phyloP scores from a whole-genome alignment of 35 echinoderm and acorn worm genomes.

The Acanthaster planci region DNA sequence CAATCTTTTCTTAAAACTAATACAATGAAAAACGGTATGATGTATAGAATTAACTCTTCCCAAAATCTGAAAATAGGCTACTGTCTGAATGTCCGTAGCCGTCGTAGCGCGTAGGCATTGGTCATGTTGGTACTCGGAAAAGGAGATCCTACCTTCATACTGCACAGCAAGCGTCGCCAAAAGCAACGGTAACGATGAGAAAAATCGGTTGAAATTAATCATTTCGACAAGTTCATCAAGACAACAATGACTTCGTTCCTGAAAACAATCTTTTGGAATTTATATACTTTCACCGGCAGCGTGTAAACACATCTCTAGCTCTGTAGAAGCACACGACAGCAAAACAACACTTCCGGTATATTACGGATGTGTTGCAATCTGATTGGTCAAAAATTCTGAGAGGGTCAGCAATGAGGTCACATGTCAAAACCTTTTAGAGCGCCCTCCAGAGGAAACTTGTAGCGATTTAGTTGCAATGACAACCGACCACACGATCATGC shows the following conservation, averaged over 20 bases:
- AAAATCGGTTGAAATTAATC: slow-evolving; percentile 82
- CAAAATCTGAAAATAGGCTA: too few species aligned
- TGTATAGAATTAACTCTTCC: too few species aligned
- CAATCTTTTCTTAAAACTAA: too few species aligned
- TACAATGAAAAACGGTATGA: too few species aligned
- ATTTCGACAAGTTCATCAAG: slow-evolving; percentile 35
- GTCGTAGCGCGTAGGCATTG: too few species aligned
- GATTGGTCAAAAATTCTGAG: slow-evolving; percentile 42
- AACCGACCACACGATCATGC: background rate
- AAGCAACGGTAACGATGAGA: slow-evolving; percentile 68
- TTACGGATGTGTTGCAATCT: slow-evolving; percentile 53
- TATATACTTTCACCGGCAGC: background rate
- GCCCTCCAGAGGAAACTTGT: background rate
- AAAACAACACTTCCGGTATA: slow-evolving; percentile 14
- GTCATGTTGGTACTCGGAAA: too few species aligned
- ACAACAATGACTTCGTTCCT: background rate
- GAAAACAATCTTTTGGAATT: background rate
- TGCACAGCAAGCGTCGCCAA: slow-evolving; percentile 74
- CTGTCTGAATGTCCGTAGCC: too few species aligned
- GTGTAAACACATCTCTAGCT: background rate
- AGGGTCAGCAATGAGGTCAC: background rate
- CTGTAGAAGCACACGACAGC: background rate
- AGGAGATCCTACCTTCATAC: slow-evolving; percentile 70
- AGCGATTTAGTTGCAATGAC: slow-evolving; percentile 14
- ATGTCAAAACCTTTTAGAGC: background rate